phyloP scores from a whole-genome alignment of 2,888 invertebrate species.

The Drosophila paramelanica region DNA sequence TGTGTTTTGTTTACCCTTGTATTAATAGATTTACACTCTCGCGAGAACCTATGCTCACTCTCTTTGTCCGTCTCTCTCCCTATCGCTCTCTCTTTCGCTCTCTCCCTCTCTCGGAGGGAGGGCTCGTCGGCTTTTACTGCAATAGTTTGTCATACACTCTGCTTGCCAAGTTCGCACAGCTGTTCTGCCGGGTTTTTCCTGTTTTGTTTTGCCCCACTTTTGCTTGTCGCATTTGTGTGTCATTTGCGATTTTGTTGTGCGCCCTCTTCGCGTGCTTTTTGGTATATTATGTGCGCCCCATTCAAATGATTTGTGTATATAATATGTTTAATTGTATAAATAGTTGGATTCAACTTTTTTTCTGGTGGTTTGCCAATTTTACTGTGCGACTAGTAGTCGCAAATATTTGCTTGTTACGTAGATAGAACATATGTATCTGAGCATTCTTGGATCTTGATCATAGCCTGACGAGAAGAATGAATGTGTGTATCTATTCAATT shows the following conservation, averaged over 20 bases:
- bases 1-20: conserved; percentile 7
- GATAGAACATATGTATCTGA: conserved; percentile 25
- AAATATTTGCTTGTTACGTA: conserved; percentile 45
- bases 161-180: conserved; percentile 61
- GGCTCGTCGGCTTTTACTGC: conserved; percentile 45
- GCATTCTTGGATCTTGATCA: conserved; percentile 3
- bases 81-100: not conserved
- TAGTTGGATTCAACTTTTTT: conserved; percentile 42
- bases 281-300: conserved; percentile 6
- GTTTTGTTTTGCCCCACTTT: conserved; percentile 27
- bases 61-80: not conserved
- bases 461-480: conserved; percentile 1
- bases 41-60: conserved; percentile 6
- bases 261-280: conserved; percentile 47
- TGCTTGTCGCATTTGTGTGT: conserved; percentile 42
- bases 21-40: conserved; percentile 8
- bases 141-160: conserved; percentile 43
- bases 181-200: conserved; percentile 48
- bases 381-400: conserved; percentile 35
- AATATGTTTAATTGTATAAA: conserved; percentile 49
- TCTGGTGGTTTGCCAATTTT: conserved; percentile 51
- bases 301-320: conserved; percentile 13
- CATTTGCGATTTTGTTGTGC: conserved; percentile 49
- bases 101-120: conserved; percentile 14
- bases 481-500: not conserved